A percentile compares a stretch with the other conserved stretches of the same genome.
Conservation (phyloP, 1,140 invertebrate genomes). For the Spodoptera litura region DNA sequence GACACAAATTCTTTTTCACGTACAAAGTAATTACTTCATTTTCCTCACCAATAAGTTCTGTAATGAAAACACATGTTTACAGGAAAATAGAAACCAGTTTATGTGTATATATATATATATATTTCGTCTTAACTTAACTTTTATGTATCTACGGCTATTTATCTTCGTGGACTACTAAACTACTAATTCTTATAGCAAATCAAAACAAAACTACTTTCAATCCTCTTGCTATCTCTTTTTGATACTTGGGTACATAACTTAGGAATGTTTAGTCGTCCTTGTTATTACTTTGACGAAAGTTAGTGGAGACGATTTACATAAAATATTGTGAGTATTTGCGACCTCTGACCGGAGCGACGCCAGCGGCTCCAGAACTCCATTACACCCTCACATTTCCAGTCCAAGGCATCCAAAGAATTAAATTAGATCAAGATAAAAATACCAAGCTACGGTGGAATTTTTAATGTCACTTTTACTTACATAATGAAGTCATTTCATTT, state of each 20-base stretch:
- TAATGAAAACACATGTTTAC: constrained; percentile 12
- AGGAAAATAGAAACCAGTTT: not conserved
- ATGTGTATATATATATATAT: too few species aligned
- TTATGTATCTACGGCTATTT: not conserved
- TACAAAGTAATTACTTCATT: too few species aligned
- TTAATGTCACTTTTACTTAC: constrained; percentile 26
- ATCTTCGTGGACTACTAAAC: constrained; percentile 10
- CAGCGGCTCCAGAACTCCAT: constrained; percentile 4
- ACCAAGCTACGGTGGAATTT: not conserved
- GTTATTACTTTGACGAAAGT: not conserved
- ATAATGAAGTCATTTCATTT: constrained; percentile 21
- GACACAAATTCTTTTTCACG: too few species aligned
- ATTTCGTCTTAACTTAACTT: not conserved
- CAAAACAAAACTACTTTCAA: constrained; percentile 16
- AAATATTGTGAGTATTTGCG: constrained; percentile 57
- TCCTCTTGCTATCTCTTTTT: constrained; percentile 1
- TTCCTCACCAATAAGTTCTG: too few species aligned
- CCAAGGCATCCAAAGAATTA: constrained; percentile 22
- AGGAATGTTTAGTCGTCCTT: not conserved
- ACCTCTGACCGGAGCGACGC: constrained; percentile 49
- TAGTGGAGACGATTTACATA: constrained; percentile 50
- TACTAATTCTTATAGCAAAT: constrained; percentile 18
- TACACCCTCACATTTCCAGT: constrained; percentile 29
- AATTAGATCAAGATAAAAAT: constrained; percentile 29
- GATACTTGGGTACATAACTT: not conserved